These are phyloP conservation scores for Oryctolagus cuniculus DNA, from an alignment of 2,113 vertebrate genomes.

Conservation along the genomic window mOryCun1.1 NC_091441.1:52891501-52892000, in stretches of 20 bases:
- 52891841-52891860: not conserved
- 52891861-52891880: not conserved
- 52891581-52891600: not conserved
- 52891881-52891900: not conserved
- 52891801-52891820: not conserved
- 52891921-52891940: not conserved
- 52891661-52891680: not conserved
- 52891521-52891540: conserved; percentile 77
- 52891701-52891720: conserved; percentile 8
- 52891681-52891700: not conserved
- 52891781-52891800: not conserved
- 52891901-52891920: not conserved
- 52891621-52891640: not conserved
- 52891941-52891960: not conserved
- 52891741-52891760: not conserved
- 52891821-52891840: not conserved
- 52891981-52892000: not conserved
- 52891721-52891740: not conserved
- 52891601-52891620: not conserved
- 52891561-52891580: not conserved
- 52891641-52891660: not conserved
- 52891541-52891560: conserved; percentile 66
- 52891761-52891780: not conserved
- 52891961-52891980: not conserved
- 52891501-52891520: conserved; percentile 48